phyloP scores from a whole-genome alignment of 2,797 vertebrate species.

The Anguilla marmorata region DNA sequence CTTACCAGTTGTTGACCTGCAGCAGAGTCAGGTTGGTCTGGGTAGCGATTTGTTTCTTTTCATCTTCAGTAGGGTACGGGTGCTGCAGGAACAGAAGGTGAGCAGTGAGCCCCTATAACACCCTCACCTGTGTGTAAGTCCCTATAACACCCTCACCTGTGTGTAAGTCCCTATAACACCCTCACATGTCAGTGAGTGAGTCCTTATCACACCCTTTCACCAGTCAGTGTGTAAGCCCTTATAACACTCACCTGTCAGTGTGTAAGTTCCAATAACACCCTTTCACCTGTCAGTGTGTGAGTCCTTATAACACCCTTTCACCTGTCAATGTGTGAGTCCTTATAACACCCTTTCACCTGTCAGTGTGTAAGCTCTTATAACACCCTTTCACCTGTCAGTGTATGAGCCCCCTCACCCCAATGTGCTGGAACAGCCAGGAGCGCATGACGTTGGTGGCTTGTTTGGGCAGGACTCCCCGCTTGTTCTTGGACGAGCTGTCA shows the following conservation, averaged over 20 bases:
- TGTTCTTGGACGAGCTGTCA: slow-evolving; percentile 80
- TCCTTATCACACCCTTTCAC: no score
- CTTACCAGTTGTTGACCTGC: slow-evolving; percentile 87
- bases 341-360: no score
- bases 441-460: slow-evolving; percentile 87
- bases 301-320: not conserved
- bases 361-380: not conserved
- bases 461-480: slow-evolving; percentile 84
- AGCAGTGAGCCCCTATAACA: not conserved
- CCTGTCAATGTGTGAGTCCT: no score
- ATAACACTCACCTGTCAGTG: not conserved
- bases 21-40: slow-evolving; percentile 84
- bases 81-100: slow-evolving; percentile 62
- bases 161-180: no score
- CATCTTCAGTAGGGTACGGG: slow-evolving; percentile 85
- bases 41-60: slow-evolving; percentile 85
- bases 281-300: not conserved
- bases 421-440: slow-evolving; percentile 89
- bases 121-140: not conserved
- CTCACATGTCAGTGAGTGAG: no score
- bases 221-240: no score
- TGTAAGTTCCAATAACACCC: no score
- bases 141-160: no score
- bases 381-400: not conserved
- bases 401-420: slow-evolving; percentile 73